Base-by-base conservation (phyloP, 2,113 vertebrate species). In the Anthoscopus minutus region DNA sequence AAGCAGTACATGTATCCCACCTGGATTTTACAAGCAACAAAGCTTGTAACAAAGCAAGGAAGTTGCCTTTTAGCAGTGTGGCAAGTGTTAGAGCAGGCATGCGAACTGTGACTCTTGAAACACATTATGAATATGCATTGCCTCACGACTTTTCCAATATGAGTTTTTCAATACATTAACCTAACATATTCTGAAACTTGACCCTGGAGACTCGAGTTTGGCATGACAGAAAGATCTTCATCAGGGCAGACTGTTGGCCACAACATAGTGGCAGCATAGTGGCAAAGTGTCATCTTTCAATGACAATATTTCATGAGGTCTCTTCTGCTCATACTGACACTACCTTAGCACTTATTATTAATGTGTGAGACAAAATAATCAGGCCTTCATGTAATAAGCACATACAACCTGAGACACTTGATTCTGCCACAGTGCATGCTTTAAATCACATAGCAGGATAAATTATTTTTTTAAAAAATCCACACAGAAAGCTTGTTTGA, bases 111-210 rank as follows among this genome's bases (percentile, higher is more conserved):
- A 79, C 15, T 42, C 51, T 30, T 30, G 37, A 86, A 86, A 81
- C 5, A 47, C 15, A 74, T 12, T 0, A 0, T 38, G 31, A 37
- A 72, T 38, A 27, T 61, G 15, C 15, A 72, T 10, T 18, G n/a
- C 33, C 35, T 64, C 38, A 23, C 1, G 1, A 72, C 23, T 38
- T 57, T 24, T 77, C 31, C 25, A 48, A 3, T 33, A 11, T 0
- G 6, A 77, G 14, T 35, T 83, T 64, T 86, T 57, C 37, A 60
- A n/a, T 28, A 47, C 61, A 66, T 44, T 65, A 88, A 72, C 11
- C 8, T 27, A 76, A 45, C 8, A 24, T 3, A 44, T 35, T n/a
- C 18, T 69, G 54, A 89, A 88, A 51, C 9, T 27, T 69, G 53
- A 65, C 7, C 12, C 33, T 56, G 37, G 30, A 67, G 33, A 76